phyloP scores from a whole-genome alignment of 1,140 invertebrate genomes.

The Hestina assimilis region DNA sequence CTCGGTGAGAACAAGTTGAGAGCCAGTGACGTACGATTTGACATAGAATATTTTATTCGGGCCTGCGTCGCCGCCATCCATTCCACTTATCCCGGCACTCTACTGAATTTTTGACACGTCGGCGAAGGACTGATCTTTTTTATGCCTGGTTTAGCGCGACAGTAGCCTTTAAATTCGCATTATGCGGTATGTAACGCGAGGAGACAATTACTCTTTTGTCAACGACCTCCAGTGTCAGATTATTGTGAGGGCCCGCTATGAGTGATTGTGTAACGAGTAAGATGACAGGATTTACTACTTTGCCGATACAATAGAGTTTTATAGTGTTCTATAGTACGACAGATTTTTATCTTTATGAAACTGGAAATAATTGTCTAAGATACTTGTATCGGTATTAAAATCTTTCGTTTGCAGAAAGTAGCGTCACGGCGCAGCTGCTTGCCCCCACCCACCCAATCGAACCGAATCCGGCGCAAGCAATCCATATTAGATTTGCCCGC shows the following conservation, averaged over 20 bases:
- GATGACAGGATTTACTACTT: not conserved
- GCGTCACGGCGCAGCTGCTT: conserved; percentile 54
- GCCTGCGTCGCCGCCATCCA: conserved; percentile 59
- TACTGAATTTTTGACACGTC: conserved; percentile 76
- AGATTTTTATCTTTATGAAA: not conserved
- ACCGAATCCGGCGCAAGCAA: conserved; percentile 72
- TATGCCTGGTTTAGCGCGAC: conserved; percentile 62
- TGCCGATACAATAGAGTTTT: not conserved
- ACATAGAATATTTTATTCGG: conserved; percentile 75
- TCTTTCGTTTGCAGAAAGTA: not conserved
- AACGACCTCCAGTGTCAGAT: conserved; percentile 23
- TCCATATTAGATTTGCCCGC: conserved; percentile 78
- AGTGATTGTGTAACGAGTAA: conserved; percentile 26
- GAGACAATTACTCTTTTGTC: conserved; percentile 39
- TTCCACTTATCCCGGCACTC: conserved; percentile 71
- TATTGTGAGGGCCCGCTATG: conserved; percentile 20
- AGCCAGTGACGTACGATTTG: conserved; percentile 75
- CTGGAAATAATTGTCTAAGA: not conserved
- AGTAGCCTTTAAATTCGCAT: conserved; percentile 65
- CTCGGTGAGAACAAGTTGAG: conserved; percentile 65
- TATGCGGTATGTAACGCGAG: conserved; percentile 39
- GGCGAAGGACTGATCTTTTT: conserved; percentile 58
- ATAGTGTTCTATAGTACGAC: not conserved
- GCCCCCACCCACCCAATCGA: conserved; percentile 55
- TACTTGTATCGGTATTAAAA: not conserved